Evolutionary conservation across 2,888 invertebrate genomes (phyloP).

Genomic region (Hyposoter didymator): DNA sequence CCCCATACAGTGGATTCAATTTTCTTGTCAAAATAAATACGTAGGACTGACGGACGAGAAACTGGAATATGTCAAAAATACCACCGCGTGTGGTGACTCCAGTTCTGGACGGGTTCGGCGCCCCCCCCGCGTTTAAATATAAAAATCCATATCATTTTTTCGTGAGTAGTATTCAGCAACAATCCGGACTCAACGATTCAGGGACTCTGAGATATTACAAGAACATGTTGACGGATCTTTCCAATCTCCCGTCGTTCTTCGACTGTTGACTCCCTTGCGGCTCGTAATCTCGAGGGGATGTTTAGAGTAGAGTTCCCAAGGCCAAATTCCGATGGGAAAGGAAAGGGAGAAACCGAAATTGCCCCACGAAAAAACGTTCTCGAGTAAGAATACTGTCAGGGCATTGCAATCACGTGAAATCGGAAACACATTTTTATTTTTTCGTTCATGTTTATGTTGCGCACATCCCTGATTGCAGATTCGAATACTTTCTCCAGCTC

Average conservation of each 20-base stretch:
- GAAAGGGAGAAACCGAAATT: background rate
- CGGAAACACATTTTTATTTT: background rate
- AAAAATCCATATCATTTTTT: background rate
- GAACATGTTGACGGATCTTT: constrained; percentile 2
- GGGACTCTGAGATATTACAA: background rate
- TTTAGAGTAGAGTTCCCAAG: background rate
- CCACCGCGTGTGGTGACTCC: background rate
- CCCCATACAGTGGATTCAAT: background rate
- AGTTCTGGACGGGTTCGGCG: background rate
- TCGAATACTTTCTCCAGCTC: too few relatives aligned
- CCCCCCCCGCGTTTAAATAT: background rate
- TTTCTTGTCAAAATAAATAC: background rate
- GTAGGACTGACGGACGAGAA: background rate
- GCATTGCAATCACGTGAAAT: background rate
- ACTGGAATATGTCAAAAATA: background rate
- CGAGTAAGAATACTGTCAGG: background rate
- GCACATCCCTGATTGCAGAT: background rate
- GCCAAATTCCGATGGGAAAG: background rate
- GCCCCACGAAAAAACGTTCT: background rate
- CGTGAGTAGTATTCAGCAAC: background rate
- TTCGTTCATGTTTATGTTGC: background rate
- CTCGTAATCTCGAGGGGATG: constrained; percentile 12
- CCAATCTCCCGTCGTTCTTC: background rate
- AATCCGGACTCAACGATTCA: background rate
- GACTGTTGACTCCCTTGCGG: background rate